phyloP scores from a whole-genome alignment of 2,113 vertebrate species.

The Henicopernis longicauda region DNA sequence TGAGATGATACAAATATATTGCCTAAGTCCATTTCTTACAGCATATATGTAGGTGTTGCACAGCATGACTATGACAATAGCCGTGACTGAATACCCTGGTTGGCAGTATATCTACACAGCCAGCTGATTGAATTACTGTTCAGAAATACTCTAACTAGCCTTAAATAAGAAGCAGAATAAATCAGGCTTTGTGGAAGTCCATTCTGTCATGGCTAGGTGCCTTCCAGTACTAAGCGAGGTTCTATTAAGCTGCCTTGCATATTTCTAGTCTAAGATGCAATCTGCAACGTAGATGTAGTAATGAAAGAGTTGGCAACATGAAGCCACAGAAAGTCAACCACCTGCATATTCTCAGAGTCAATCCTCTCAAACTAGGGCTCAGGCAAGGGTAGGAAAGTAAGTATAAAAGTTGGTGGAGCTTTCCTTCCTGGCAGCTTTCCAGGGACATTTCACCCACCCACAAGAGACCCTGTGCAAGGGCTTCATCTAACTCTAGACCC shows the following conservation, averaged over 20 bases:
- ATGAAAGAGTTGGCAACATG: background rate
- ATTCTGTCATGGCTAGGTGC: background rate
- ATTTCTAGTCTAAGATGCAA: background rate
- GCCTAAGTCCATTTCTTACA: background rate
- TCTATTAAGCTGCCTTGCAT: background rate
- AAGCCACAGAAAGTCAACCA: background rate
- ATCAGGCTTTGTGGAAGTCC: background rate
- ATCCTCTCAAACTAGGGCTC: background rate
- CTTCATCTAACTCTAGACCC: background rate
- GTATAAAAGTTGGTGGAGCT: background rate
- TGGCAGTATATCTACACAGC: background rate
- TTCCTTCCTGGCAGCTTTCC: background rate
- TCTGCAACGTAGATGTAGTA: background rate
- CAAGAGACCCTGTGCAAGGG: background rate
- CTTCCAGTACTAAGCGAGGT: background rate
- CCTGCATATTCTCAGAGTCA: background rate
- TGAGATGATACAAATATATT: background rate
- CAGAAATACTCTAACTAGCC: background rate
- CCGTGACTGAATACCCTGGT: background rate
- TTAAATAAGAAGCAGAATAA: conserved; percentile 14
- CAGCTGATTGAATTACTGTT: background rate
- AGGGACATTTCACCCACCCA: background rate
- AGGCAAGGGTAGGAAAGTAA: background rate
- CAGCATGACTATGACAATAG: background rate
- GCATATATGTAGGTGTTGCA: background rate